These are phyloP conservation scores for Paraplagusia blochii DNA, from an alignment of 2,113 vertebrate genomes.

Conservation along the genomic window DNA sequence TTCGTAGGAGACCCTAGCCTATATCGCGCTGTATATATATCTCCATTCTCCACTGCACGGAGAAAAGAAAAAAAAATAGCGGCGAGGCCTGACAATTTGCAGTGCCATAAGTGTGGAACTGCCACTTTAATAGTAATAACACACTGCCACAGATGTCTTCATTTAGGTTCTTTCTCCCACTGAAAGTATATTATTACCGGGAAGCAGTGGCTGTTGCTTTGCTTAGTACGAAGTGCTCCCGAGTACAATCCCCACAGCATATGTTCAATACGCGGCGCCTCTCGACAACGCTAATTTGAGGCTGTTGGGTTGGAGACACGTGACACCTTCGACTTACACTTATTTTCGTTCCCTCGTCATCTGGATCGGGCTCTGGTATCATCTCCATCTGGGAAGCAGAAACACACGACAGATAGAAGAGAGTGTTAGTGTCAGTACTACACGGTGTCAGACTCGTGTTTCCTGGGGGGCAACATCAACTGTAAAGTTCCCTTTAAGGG, in stretches of 20 bases:
- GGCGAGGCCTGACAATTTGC: slow-evolving; percentile 4
- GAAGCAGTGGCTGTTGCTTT: slow-evolving; percentile 58
- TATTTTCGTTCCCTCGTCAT: slow-evolving; percentile 80
- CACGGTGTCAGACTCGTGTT: background rate
- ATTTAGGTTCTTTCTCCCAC: slow-evolving; percentile 53
- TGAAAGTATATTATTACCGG: slow-evolving; percentile 48
- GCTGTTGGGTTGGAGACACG: background rate
- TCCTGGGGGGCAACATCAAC: too few relatives aligned
- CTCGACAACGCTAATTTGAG: too few relatives aligned
- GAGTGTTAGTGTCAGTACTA: background rate
- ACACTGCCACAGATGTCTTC: slow-evolving; percentile 51
- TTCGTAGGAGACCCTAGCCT: too few relatives aligned
- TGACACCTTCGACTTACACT: slow-evolving; percentile 69
- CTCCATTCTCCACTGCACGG: too few relatives aligned
- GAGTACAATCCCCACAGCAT: background rate
- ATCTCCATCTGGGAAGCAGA: slow-evolving; percentile 71
- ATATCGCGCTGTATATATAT: too few relatives aligned
- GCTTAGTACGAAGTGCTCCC: slow-evolving; percentile 4
- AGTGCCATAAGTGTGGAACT: slow-evolving; percentile 15
- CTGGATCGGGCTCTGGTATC: slow-evolving; percentile 70
- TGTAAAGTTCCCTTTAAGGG: too few relatives aligned
- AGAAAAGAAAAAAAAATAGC: background rate
- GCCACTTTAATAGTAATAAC: slow-evolving; percentile 53
- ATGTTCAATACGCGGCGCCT: background rate
- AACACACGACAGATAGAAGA: too few relatives aligned